Percentiles rank a stretch among this genome's conserved stretches.
Evolutionary conservation across 2,797 vertebrate genomes (phyloP).

Genomic region (Eupleurogrammus muticus): DNA sequence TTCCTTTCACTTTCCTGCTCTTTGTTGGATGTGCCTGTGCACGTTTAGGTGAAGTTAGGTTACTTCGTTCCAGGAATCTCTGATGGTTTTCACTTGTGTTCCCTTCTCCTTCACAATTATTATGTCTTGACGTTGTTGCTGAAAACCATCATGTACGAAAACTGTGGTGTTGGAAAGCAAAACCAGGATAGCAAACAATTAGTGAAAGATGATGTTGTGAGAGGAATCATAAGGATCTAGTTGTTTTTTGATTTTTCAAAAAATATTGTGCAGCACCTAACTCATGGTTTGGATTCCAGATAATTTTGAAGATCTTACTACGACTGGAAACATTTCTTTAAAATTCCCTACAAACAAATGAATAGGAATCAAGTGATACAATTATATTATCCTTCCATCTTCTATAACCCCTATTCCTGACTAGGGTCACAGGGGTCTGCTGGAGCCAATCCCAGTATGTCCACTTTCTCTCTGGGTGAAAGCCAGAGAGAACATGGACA

Average conservation of each 20-base stretch:
- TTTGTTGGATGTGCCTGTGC: slow-evolving; percentile 7
- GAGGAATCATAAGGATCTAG: neutral
- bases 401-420: no score
- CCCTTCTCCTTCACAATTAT: slow-evolving; percentile 1
- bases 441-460: no score
- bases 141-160: neutral
- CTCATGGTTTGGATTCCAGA: no score
- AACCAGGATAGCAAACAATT: neutral
- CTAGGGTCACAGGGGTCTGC: no score
- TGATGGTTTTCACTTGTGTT: slow-evolving; percentile 41
- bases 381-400: no score
- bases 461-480: no score
- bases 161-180: neutral
- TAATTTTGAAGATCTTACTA: no score
- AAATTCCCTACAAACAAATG: no score
- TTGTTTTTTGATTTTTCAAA: neutral
- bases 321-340: no score
- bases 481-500: no score
- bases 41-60: slow-evolving; percentile 15
- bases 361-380: no score
- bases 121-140: neutral
- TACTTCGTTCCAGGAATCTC: slow-evolving; percentile 29
- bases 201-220: neutral
- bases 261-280: no score
- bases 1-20: slow-evolving; percentile 22